Evolutionary conservation across 2,888 invertebrate genomes (phyloP), one percentile per base, ranked within the genome.

Genomic region (Dromius quadrimaculatus): DNA sequence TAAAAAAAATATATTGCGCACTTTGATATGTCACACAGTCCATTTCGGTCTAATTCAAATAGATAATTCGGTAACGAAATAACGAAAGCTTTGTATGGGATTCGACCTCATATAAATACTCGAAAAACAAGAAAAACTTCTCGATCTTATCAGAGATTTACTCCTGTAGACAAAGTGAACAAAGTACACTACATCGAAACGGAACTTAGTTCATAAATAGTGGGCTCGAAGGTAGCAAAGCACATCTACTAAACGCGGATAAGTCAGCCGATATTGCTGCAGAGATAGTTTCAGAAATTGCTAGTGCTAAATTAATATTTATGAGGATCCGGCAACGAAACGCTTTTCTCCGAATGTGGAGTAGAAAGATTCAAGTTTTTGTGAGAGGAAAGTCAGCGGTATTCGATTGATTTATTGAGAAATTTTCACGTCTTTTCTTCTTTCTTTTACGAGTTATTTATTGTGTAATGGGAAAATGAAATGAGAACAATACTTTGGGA

Each of bases 301-400:
- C 59, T 34, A 43, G 64, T 45, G 64, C 11, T 32, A 64, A 45
- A 65, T 65, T 65, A 65, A 65, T 65, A 65, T 65, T 65, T 65
- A 65, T 65, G 65, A 65, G 65, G 11, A 65, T 28, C 45, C 63
- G 63, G 45, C 15, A 22, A 13, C 63, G 63, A 15, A 11, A 41
- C 22, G 22, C 41, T 41, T 38, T 62, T 20, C 13, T 41, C 23
- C 22, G 13, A 15, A 57, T 34, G 28, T 34, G 34, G 17, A 11
- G 23, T 8, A 20, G 22, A 22, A 13, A 11, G 3, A 11, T 62
- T 62, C 22, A 19, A n/a, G 38, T 62, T 36, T 62, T 41, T 23
- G 36, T 19, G 19, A 8, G 11, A 22, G 9, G 8, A 9, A 23
- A 38, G 41, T 62, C 62, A 62, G 62, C 62, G 62, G 20, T 22